Percentiles rank a stretch among this genome's conserved stretches.
phyloP scores from a whole-genome alignment of 2,797 vertebrate genomes.

The Takifugu rubripes region DNA sequence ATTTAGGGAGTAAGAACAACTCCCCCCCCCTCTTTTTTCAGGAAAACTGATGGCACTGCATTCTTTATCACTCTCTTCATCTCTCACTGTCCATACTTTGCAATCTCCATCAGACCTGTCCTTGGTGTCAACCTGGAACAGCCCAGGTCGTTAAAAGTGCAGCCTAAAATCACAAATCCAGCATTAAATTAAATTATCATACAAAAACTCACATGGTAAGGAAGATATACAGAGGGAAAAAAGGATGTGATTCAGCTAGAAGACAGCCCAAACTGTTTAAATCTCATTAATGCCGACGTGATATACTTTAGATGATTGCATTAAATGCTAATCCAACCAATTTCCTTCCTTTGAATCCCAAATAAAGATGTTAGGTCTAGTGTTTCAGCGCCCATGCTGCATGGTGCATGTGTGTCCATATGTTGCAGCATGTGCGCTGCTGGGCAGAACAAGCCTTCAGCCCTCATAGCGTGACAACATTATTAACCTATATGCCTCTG shows the following conservation, averaged over 20 bases:
- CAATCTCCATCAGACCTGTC: slow-evolving; percentile 43
- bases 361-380: not conserved
- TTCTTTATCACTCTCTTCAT: slow-evolving; percentile 24
- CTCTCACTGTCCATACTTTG: slow-evolving; percentile 23
- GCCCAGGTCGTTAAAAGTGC: slow-evolving; percentile 28
- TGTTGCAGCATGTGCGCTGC: slow-evolving; percentile 16
- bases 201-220: too few species aligned
- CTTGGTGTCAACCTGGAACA: slow-evolving; percentile 39
- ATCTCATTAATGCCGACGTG: slow-evolving; percentile 7
- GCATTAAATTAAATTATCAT: too few species aligned
- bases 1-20: slow-evolving; percentile 26
- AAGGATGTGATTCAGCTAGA: not conserved
- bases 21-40: slow-evolving; percentile 17
- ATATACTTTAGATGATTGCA: slow-evolving; percentile 14
- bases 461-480: slow-evolving; percentile 44
- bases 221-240: slow-evolving; percentile 11
- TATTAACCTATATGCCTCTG: slow-evolving; percentile 61
- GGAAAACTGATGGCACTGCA: slow-evolving; percentile 29
- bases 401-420: slow-evolving; percentile 7
- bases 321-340: slow-evolving; percentile 38
- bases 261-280: slow-evolving; percentile 13
- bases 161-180: slow-evolving; percentile 42
- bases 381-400: not conserved
- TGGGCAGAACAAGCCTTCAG: slow-evolving; percentile 40
- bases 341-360: slow-evolving; percentile 39